Base-by-base conservation (phyloP, 2,113 vertebrate genomes). In the Murina feae region DNA sequence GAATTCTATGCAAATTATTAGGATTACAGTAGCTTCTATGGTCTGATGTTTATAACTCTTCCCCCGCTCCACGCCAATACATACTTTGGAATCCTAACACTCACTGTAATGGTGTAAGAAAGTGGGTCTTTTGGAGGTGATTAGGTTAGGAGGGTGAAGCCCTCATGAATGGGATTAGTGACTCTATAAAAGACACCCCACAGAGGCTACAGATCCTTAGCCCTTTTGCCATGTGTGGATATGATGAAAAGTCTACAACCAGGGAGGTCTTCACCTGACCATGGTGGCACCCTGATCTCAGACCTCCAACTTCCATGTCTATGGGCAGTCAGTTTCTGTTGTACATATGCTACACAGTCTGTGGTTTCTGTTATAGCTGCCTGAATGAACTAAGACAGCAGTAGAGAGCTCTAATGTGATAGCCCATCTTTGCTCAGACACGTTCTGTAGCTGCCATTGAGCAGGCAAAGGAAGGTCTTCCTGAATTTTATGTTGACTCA, bases 401-500 rank as follows among this genome's bases (percentile, higher is more conserved):
- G 44, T 37, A 25, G 14, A 75, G 0, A 11, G 81, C 25, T 94
- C 55, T 80, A 86, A 66, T 14, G n/a, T 28, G 21, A 85, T 91
- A 44, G 17, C 13, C 28, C 32, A 9, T 32, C 12, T 76, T 90
- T 81, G 78, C 85, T 89, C 32, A 83, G 68, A 79, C 58, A 75
- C 0, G 2, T 86, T 84, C 28, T 91, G 13, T 89, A 63, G 17
- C 47, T 66, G 25, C 65, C 65, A 86, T 10, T 76, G 69, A 93
- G 17, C 4, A 95, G 47, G 60, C 86, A 32, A 90, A 86, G 79
- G 63, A 87, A 91, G 66, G 63, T 87, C 13, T 49, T 32, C 51
- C n/a, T 83, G 71, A 72, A 81, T 89, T 96, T 86, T 72, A 44
- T 90, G 20, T 39, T 92, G 76, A 69, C 55, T 92, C 81, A 42